Conservation (phyloP, 1,140 invertebrate species). For the Psilanteris sp. region DNA sequence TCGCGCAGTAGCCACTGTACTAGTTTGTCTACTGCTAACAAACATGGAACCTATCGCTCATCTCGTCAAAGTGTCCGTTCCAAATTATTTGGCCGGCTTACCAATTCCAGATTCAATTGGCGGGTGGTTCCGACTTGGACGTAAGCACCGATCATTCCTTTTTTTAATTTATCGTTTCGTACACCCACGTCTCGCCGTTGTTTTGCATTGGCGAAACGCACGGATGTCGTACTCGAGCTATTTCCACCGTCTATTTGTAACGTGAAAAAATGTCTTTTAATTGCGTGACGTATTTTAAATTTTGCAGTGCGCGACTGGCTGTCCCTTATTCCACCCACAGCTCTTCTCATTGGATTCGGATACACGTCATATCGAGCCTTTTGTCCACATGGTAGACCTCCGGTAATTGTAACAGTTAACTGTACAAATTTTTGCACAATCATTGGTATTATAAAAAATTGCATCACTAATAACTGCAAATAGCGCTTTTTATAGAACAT, state of each 20-base stretch:
- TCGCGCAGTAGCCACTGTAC: conserved; percentile 14
- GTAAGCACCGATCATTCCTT: conserved; percentile 79
- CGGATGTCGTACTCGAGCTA: too few species aligned
- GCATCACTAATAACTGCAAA: too few species aligned
- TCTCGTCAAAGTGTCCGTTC: conserved; percentile 86
- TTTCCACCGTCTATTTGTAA: conserved; percentile 21
- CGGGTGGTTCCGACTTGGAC: conserved; percentile 89
- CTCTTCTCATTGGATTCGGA: conserved; percentile 85
- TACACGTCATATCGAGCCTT: conserved; percentile 87
- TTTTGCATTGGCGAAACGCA: too few species aligned
- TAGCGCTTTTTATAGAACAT: too few species aligned
- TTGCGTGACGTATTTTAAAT: conserved; percentile 47
- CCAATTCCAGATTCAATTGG: conserved; percentile 88
- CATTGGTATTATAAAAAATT: conserved; percentile 11
- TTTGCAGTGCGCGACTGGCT: conserved; percentile 89
- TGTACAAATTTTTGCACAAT: conserved; percentile 30
- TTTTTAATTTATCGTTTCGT: neutral
- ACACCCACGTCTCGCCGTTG: too few species aligned
- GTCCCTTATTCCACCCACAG: conserved; percentile 87
- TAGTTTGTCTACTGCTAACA: conserved; percentile 53
- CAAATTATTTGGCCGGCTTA: conserved; percentile 87
- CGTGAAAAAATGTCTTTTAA: conserved; percentile 15
- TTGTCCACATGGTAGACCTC: conserved; percentile 83
- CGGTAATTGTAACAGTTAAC: conserved; percentile 63
- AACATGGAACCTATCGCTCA: conserved; percentile 87